These are phyloP conservation scores for Phycodurus eques DNA, from an alignment of 2,113 vertebrate genomes.

Conservation along the genomic window DNA sequence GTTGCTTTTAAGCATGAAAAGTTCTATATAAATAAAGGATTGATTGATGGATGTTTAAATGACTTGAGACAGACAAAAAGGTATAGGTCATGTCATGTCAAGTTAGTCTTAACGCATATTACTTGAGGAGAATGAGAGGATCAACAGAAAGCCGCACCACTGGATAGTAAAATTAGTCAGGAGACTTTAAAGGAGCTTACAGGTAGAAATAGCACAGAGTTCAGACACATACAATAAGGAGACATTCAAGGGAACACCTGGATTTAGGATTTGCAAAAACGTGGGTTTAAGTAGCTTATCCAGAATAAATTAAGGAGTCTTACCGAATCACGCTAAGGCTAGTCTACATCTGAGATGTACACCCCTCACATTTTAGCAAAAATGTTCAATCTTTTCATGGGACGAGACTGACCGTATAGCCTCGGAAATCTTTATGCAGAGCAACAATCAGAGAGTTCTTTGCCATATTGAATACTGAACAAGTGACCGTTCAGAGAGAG, in stretches of 20 bases:
- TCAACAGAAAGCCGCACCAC: background rate
- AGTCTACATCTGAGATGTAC: background rate
- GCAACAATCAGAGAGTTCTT: no score
- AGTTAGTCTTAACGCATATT: background rate
- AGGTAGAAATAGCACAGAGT: slow-evolving; percentile 42
- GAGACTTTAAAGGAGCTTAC: slow-evolving; percentile 59
- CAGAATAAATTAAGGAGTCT: slow-evolving; percentile 13
- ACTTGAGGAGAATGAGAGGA: background rate
- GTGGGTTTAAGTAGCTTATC: slow-evolving; percentile 37
- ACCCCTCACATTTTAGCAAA: background rate
- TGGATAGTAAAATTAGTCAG: slow-evolving; percentile 26
- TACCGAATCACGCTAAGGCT: background rate
- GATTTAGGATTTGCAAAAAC: slow-evolving; percentile 54
- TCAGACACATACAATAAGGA: slow-evolving; percentile 30
- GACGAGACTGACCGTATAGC: background rate
- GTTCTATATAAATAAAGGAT: no score
- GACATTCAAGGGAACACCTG: slow-evolving; percentile 43
- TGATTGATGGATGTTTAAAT: no score
- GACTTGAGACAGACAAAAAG: no score
- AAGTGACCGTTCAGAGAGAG: no score
- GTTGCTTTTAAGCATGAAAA: no score
- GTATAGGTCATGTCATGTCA: background rate
- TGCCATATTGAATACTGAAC: no score
- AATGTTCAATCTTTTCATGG: background rate
- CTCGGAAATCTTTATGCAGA: no score